Percentiles rank a stretch among this genome's conserved stretches.
phyloP scores from a whole-genome alignment of 2,797 vertebrate species.

The Aselliscus stoliczkanus region DNA sequence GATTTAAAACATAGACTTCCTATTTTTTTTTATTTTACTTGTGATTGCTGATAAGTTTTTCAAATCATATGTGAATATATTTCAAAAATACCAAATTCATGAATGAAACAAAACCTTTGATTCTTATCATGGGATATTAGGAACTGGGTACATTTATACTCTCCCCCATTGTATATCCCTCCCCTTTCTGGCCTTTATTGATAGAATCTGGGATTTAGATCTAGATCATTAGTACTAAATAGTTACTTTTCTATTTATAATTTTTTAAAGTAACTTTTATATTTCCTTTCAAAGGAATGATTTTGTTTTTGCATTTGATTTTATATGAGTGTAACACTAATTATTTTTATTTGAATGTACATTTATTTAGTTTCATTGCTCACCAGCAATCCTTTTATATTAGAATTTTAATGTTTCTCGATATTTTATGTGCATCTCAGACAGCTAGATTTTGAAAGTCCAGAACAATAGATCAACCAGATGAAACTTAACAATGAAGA shows the following conservation, averaged over 20 bases:
- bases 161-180: background rate
- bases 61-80: constrained; percentile 12
- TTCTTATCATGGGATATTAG: background rate
- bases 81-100: constrained; percentile 41
- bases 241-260: background rate
- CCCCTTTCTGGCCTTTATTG: background rate
- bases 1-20: background rate
- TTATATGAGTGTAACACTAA: background rate
- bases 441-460: background rate
- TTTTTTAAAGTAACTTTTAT: background rate
- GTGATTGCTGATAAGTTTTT: constrained; percentile 40
- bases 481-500: background rate
- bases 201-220: background rate
- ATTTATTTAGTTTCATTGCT: background rate
- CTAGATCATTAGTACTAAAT: background rate
- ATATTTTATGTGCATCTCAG: background rate
- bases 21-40: background rate
- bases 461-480: background rate
- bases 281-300: background rate
- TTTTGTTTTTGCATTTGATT: background rate
- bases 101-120: background rate
- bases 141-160: background rate
- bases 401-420: background rate
- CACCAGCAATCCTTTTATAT: background rate
- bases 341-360: background rate